These are phyloP conservation scores for Tipula confusa DNA, from an alignment of 2,888 invertebrate genomes.

Conservation along the genomic window DNA sequence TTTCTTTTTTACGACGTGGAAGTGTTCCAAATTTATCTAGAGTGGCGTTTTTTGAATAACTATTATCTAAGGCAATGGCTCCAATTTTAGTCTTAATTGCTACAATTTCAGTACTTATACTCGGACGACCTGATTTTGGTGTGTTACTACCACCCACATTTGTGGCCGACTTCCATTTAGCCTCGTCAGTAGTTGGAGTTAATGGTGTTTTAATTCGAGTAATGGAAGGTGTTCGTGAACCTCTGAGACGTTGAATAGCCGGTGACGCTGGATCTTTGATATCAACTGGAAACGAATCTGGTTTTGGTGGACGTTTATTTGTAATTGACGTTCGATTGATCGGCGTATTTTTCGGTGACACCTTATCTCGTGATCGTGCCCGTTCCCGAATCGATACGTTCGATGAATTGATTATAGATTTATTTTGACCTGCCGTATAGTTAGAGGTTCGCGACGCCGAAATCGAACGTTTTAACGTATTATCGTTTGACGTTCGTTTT, in stretches of 20 bases:
- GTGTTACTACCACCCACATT: constrained; percentile 38
- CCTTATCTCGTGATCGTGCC: constrained; percentile 58
- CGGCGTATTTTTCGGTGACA: constrained; percentile 51
- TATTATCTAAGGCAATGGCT: constrained; percentile 42
- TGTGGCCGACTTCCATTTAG: constrained; percentile 60
- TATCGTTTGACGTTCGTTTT: not conserved
- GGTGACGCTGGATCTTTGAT: constrained; percentile 49
- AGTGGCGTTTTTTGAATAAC: constrained; percentile 47
- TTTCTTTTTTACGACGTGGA: constrained; percentile 67
- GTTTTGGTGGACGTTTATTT: constrained; percentile 46
- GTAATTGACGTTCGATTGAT: constrained; percentile 39
- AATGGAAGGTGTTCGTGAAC: constrained; percentile 51
- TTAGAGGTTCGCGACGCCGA: constrained; percentile 54
- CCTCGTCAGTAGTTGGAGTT: constrained; percentile 63
- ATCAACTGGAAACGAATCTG: constrained; percentile 54
- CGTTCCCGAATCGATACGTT: constrained; percentile 56
- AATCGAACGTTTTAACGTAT: constrained; percentile 33
- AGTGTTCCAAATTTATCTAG: constrained; percentile 74
- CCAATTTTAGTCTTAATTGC: constrained; percentile 43
- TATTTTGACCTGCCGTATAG: constrained; percentile 53
- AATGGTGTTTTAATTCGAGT: constrained; percentile 59
- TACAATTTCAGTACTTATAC: constrained; percentile 45
- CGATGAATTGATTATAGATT: constrained; percentile 53
- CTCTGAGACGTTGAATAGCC: constrained; percentile 42
- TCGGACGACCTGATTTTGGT: constrained; percentile 41